A percentile compares a stretch with the other conserved stretches of the same genome.
Conservation (phyloP, 2,113 vertebrate genomes). For the Gobio gobio region DNA sequence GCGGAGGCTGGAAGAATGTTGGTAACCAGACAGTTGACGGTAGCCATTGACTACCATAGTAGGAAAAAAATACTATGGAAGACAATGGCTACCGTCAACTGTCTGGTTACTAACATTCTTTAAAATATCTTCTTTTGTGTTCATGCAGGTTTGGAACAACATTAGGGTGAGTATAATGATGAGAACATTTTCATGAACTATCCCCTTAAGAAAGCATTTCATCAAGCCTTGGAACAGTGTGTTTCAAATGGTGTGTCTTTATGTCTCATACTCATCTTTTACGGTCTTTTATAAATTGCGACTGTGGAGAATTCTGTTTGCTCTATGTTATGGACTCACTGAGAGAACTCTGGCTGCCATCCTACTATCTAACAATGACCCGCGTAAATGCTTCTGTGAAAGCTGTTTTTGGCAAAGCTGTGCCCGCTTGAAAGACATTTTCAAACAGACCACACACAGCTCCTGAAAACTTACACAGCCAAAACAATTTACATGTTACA, state of each 20-base stretch:
- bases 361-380: constrained; percentile 31
- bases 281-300: constrained; percentile 36
- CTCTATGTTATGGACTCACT: constrained; percentile 8
- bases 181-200: too few species aligned
- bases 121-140: too few species aligned
- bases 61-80: too few species aligned
- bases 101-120: too few species aligned
- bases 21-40: too few species aligned
- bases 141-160: too few species aligned
- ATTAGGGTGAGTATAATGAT: too few species aligned
- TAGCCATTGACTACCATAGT: too few species aligned
- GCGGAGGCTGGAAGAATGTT: background rate
- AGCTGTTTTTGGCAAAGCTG: constrained; percentile 55
- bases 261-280: constrained; percentile 23
- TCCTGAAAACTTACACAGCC: constrained; percentile 12
- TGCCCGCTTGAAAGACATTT: constrained; percentile 21
- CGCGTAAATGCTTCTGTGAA: constrained; percentile 37
- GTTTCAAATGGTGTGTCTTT: background rate
- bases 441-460: constrained; percentile 53
- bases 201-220: background rate
- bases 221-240: constrained; percentile 2
- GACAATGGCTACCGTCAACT: too few species aligned
- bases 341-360: constrained; percentile 30
- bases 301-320: constrained; percentile 28
- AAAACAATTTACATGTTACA: constrained; percentile 12